Percentiles rank a stretch among this genome's conserved stretches.
Evolutionary conservation across 2,113 vertebrate species (phyloP).

Genomic region (Lophura nycthemera): DNA sequence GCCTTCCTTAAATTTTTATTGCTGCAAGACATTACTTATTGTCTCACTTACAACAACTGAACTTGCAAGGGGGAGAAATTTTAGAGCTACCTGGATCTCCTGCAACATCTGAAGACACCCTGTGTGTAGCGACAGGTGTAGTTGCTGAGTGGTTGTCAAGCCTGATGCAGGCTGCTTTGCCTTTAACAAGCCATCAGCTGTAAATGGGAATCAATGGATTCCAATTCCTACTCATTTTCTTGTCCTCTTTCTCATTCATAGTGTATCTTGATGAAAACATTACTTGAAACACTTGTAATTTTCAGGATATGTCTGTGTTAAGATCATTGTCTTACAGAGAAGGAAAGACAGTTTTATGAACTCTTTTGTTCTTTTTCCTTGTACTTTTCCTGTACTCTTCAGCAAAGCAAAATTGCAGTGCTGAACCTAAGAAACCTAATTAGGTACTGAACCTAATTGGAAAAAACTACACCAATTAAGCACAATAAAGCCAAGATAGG

Average conservation of each 20-base stretch:
- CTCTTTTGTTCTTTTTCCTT: neutral
- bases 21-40: neutral
- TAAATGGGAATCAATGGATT: neutral
- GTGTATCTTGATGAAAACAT: neutral
- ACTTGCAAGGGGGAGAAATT: neutral
- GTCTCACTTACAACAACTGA: neutral
- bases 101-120: neutral
- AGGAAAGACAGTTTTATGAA: neutral
- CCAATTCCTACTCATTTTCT: neutral
- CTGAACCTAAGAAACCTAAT: too few relatives aligned
- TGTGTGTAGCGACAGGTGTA: accelerated
- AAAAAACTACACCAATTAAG: neutral
- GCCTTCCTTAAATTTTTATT: neutral
- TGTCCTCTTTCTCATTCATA: neutral
- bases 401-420: neutral
- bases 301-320: neutral
- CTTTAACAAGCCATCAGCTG: neutral
- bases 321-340: neutral
- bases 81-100: neutral
- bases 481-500: neutral
- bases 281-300: neutral
- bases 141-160: neutral
- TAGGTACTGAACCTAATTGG: neutral
- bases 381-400: neutral
- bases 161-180: neutral